Evolutionary conservation across 2,888 invertebrate species (phyloP).

Genomic region (Chrysina gloriosa): DNA sequence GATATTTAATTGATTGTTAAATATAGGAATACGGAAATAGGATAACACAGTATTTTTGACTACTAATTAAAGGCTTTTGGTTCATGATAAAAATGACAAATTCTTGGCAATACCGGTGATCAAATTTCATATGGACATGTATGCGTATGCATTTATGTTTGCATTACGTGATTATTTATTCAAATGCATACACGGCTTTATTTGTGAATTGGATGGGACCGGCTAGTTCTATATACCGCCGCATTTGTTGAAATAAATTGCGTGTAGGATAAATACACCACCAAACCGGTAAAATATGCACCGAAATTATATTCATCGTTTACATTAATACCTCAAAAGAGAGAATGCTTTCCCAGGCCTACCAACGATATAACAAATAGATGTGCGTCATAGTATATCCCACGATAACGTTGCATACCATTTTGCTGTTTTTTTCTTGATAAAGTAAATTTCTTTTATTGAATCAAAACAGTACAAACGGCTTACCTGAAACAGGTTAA

Average conservation of each 20-base stretch:
- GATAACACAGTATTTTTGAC: no score
- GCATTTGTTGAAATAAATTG: conserved; percentile 1
- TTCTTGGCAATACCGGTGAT: neutral
- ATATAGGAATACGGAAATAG: no score
- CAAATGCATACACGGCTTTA: neutral
- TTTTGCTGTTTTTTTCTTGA: no score
- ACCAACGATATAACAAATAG: no score
- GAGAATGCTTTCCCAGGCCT: no score
- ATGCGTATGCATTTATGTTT: no score
- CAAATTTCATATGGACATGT: neutral
- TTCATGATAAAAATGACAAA: neutral
- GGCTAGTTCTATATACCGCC: neutral
- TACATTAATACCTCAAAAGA: no score
- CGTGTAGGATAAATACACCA: neutral
- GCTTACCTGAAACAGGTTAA: no score
- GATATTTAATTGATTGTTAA: no score
- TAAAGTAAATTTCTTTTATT: no score
- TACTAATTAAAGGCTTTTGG: neutral
- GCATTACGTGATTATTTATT: neutral
- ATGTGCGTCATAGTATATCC: neutral
- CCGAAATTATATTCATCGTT: neutral
- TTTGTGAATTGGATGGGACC: neutral
- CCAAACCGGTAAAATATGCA: neutral
- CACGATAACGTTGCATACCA: no score
- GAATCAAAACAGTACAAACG: no score